These are phyloP conservation scores for Laticauda laticaudata DNA, from an alignment of 2,113 vertebrate species.

Conservation along the genomic window DNA sequence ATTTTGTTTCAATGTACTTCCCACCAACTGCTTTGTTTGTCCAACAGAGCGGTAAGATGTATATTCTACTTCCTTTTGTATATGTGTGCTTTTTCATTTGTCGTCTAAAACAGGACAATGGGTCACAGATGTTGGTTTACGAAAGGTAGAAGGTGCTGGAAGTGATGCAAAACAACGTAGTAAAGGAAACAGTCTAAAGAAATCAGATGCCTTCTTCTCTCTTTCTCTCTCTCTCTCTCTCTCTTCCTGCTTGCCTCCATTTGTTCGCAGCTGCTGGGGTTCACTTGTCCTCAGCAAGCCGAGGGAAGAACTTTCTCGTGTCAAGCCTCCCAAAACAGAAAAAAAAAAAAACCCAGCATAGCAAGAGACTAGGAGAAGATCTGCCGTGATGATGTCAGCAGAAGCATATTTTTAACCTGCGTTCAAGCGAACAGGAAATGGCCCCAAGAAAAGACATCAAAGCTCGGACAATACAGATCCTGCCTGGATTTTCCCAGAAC, in stretches of 20 bases:
- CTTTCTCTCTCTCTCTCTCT: background rate
- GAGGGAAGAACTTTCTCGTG: conserved; percentile 50
- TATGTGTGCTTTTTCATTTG: no score
- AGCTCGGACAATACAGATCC: conserved; percentile 55
- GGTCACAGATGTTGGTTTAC: background rate
- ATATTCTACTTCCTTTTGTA: background rate
- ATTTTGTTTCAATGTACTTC: background rate
- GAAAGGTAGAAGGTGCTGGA: background rate
- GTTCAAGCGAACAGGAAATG: conserved; percentile 47
- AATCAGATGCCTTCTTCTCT: background rate
- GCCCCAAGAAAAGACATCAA: conserved; percentile 57
- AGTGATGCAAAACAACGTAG: background rate
- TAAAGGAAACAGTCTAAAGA: background rate
- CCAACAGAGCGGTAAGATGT: background rate
- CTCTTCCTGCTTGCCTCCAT: background rate
- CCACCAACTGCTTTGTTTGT: background rate
- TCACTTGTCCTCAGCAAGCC: conserved; percentile 8
- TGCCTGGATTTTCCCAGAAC: conserved; percentile 66
- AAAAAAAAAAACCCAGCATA: conserved; percentile 8
- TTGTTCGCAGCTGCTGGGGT: background rate
- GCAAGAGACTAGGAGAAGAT: conserved; percentile 47
- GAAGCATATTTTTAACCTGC: conserved; percentile 60
- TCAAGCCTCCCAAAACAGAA: conserved; percentile 28
- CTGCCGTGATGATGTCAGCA: conserved; percentile 65
- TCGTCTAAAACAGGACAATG: background rate